Percentiles rank a stretch among this genome's conserved stretches.
phyloP scores from a whole-genome alignment of 92 coral and sea anemone genomes.

The Pocillopora meandrina region DNA sequence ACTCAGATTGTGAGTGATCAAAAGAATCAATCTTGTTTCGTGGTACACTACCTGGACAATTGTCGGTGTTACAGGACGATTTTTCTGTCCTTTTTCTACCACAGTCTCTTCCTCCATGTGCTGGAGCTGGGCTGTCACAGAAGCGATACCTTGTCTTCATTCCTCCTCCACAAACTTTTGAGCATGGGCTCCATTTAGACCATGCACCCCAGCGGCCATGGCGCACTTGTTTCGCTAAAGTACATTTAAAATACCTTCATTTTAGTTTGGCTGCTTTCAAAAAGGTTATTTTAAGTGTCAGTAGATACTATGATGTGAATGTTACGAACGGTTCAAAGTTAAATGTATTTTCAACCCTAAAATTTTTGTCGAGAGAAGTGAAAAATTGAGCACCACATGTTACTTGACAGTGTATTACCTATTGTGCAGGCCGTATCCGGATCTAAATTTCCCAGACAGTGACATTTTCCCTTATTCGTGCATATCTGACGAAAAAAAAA shows the following conservation, averaged over 20 bases:
- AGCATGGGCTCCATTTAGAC: constrained; percentile 45
- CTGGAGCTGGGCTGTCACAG: constrained; percentile 38
- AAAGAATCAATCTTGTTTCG: too few relatives aligned
- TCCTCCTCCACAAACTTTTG: constrained; percentile 34
- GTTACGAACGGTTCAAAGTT: too few relatives aligned
- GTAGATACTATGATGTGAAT: too few relatives aligned
- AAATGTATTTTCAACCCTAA: too few relatives aligned
- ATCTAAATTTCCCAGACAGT: constrained; percentile 25
- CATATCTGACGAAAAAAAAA: background rate
- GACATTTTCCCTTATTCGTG: constrained; percentile 15
- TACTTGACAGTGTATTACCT: background rate
- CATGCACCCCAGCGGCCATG: constrained; percentile 34
- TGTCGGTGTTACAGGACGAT: constrained; percentile 4
- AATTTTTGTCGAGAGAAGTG: background rate
- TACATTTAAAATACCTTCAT: background rate
- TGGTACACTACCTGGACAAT: constrained; percentile 29
- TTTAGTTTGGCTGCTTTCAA: too few relatives aligned
- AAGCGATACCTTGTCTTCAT: constrained; percentile 23
- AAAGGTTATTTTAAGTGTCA: too few relatives aligned
- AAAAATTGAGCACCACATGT: background rate
- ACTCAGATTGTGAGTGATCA: too few relatives aligned
- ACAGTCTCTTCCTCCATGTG: constrained; percentile 28
- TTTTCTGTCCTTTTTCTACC: constrained; percentile 13
- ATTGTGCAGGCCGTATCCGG: constrained; percentile 21
- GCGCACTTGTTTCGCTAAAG: constrained; percentile 31